Evolutionary conservation across 2,113 vertebrate genomes (phyloP).

Genomic region (Gymnocephalus cernua): DNA sequence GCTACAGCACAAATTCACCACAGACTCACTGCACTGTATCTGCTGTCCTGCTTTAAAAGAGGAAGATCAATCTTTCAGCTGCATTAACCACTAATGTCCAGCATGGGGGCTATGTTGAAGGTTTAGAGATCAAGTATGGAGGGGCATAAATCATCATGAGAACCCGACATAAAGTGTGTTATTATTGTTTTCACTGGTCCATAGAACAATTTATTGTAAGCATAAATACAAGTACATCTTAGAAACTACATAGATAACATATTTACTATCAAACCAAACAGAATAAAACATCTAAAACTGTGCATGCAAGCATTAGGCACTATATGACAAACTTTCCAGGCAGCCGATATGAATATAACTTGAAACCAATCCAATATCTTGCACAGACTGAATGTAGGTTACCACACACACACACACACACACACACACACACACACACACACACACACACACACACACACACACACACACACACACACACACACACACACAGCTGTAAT

Average conservation of each 20-base stretch:
- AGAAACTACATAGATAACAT: conserved; percentile 5
- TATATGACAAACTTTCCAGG: conserved; percentile 53
- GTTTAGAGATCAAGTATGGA: conserved; percentile 39
- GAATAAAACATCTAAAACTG: conserved; percentile 16
- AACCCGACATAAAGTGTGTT: conserved; percentile 15
- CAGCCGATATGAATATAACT: conserved; percentile 47
- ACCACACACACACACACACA: conserved; percentile 48
- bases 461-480: too few species aligned
- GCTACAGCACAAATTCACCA: conserved; percentile 80
- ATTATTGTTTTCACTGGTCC: conserved; percentile 30
- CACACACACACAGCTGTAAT: too few species aligned
- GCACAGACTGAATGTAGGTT: conserved; percentile 62
- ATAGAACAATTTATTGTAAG: background rate
- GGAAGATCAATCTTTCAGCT: conserved; percentile 64
- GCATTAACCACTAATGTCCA: conserved; percentile 61
- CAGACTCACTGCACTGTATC: conserved; percentile 71
- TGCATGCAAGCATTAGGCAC: conserved; percentile 17
- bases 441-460: too few species aligned
- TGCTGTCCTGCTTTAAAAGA: conserved; percentile 60
- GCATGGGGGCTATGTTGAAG: conserved; percentile 22
- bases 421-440: conserved; percentile 44
- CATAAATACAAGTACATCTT: conserved; percentile 21
- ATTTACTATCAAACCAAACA: conserved; percentile 45
- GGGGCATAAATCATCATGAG: conserved; percentile 28
- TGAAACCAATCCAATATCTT: conserved; percentile 60